Evolutionary conservation across 2,113 vertebrate species (phyloP), one percentile per base, ranked within the genome.

Genomic region (Cyprinodon brontotheroides): DNA sequence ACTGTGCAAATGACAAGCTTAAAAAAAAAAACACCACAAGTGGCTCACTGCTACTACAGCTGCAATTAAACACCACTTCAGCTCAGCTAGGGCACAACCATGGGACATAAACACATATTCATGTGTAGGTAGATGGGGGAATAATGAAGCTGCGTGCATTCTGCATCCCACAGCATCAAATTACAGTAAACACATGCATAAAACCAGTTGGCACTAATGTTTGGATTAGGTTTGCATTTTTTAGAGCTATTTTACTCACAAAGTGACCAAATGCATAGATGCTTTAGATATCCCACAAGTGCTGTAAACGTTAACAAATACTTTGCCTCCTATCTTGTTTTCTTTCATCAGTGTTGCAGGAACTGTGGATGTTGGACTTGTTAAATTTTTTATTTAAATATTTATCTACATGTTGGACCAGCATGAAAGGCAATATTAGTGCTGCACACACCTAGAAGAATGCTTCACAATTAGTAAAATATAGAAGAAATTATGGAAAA

Each of bases 1-100:
- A 29, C 38, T 40, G 63, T 29, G 63, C 72, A 87, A 86, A 89
- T 89, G 61, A 83, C 9, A 2, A 77, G 81, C 86, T 83, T 85
- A 64, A 70, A 43, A 29, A 29, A 29, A 29, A 29, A 29, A 68
- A 70, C 80, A 63, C 4, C 12, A 57, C 15, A 8, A 84, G 65
- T 70, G 77, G 69, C 66, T 71, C 22, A 2, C 61, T 8, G 41
- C 66, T 59, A 17, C 50, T 36, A 8, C 0, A 13, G 62, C 68
- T 68, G 69, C 67, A 77, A 82, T 86, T 81, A 83, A 78, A 75
- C 72, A 67, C 40, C 40, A 38, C 43, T 63, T 41, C 60, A 3
- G 48, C 78, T 78, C 39, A 3, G 50, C 0, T 2, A 76, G 61
- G 61, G 11, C 38, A 20, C 61, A 53, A 7, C 53, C 17, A 29